A percentile compares a stretch with the other conserved stretches of the same genome.
Conservation (phyloP, 2,797 vertebrate genomes). For the Lutjanus argentimaculatus region DNA sequence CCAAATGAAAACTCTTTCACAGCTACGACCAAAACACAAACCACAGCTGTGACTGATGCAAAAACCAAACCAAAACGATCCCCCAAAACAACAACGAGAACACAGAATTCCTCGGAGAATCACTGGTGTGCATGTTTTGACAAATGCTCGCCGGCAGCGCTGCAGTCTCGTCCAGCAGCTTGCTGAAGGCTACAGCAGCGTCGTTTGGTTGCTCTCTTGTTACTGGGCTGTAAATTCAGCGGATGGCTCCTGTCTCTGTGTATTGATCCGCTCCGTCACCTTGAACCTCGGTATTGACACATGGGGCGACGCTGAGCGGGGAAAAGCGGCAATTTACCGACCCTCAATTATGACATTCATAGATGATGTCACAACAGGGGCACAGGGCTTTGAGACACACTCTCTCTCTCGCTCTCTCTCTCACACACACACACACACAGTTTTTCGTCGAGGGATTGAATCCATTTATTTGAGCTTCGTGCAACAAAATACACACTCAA, state of each 20-base stretch:
- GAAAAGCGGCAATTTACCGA: conserved; percentile 91
- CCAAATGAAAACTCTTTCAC: conserved; percentile 33
- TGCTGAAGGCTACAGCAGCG: conserved; percentile 93
- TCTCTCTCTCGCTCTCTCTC: background rate
- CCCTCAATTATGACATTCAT: conserved; percentile 99
- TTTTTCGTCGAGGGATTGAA: conserved; percentile 65
- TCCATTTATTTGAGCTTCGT: conserved; percentile 76
- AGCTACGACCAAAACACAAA: conserved; percentile 1
- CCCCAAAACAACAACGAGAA: conserved; percentile 49
- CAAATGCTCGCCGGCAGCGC: conserved; percentile 80
- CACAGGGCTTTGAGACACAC: conserved; percentile 70
- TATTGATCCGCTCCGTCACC: conserved; percentile 99
- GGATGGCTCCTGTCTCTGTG: conserved; percentile 96
- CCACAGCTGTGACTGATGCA: conserved; percentile 30
- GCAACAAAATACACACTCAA: conserved; percentile 49
- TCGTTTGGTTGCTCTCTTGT: conserved; percentile 96
- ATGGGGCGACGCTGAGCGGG: conserved; percentile 91
- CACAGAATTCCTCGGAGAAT: conserved; percentile 66
- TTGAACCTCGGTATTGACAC: conserved; percentile 99
- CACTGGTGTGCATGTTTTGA: conserved; percentile 65
- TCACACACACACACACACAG: conserved; percentile 24
- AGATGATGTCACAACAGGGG: conserved; percentile 94
- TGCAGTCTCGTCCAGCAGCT: conserved; percentile 81
- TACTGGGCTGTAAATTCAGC: conserved; percentile 99
- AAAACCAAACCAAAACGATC: conserved; percentile 34